Conservation (phyloP, 2,888 invertebrate genomes). For the Coenonympha glycerion region DNA sequence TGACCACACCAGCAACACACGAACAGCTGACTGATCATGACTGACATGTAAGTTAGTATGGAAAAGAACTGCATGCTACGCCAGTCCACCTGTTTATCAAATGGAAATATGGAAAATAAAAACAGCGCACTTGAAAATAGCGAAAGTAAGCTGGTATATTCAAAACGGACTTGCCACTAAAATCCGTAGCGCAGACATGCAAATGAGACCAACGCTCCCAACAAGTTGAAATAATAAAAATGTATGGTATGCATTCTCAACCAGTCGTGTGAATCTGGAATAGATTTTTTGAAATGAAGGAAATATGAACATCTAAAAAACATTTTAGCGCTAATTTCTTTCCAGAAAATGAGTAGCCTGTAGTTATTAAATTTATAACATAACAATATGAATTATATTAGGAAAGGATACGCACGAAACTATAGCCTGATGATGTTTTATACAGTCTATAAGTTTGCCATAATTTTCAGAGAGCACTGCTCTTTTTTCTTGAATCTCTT, state of each 20-base stretch:
- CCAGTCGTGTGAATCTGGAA: constrained; percentile 59
- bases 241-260: constrained; percentile 67
- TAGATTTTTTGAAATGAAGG: too few species aligned
- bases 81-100: constrained; percentile 50
- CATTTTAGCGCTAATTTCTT: too few species aligned
- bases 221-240: constrained; percentile 71
- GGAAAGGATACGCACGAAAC: constrained; percentile 52
- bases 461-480: constrained; percentile 34
- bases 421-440: constrained; percentile 57
- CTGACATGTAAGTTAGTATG: constrained; percentile 53
- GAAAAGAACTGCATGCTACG: constrained; percentile 63
- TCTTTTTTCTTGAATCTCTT: constrained; percentile 10
- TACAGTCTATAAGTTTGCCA: constrained; percentile 48
- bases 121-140: too few species aligned
- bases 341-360: too few species aligned
- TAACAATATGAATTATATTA: too few species aligned
- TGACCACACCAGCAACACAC: constrained; percentile 75
- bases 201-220: constrained; percentile 67
- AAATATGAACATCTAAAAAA: too few species aligned
- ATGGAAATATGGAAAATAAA: constrained; percentile 18
- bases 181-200: constrained; percentile 62
- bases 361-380: too few species aligned
- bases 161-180: constrained; percentile 42
- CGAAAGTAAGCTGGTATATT: neutral
- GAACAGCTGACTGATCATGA: constrained; percentile 71